A percentile compares a stretch with the other conserved stretches of the same genome.
Evolutionary conservation across 2,113 vertebrate species (phyloP).

Genomic region (Pterocles orientalis): DNA sequence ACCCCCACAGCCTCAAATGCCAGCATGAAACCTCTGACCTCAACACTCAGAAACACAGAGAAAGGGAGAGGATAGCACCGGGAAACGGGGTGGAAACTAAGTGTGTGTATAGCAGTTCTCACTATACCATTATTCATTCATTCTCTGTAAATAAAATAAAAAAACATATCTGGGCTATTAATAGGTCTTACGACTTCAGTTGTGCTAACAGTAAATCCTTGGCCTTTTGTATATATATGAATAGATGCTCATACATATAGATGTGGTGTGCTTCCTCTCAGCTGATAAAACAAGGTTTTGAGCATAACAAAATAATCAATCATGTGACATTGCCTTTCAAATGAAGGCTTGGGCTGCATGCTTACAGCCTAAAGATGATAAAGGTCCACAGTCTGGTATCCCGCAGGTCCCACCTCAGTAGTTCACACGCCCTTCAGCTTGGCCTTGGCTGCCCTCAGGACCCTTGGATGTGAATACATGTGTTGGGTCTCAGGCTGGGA

Average conservation of each 20-base stretch:
- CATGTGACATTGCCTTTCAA: not conserved
- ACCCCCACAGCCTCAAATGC: too few relatives aligned
- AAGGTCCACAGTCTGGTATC: not conserved
- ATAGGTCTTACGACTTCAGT: not conserved
- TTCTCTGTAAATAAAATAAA: not conserved
- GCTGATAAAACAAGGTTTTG: not conserved
- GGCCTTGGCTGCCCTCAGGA: constrained; percentile 1
- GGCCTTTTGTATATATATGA: not conserved
- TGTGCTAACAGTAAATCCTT: not conserved
- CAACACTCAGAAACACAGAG: not conserved
- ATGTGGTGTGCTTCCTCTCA: not conserved
- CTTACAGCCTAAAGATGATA: not conserved
- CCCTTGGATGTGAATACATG: not conserved
- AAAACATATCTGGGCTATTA: not conserved
- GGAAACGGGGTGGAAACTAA: not conserved
- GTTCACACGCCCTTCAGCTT: not conserved
- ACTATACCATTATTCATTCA: not conserved
- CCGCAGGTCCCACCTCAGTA: not conserved
- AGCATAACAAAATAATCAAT: not conserved
- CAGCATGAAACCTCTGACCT: not conserved
- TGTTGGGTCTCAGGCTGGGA: not conserved
- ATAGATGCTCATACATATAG: not conserved
- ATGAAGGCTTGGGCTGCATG: not conserved
- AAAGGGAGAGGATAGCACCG: not conserved
- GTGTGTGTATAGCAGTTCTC: not conserved